A percentile compares a stretch with the other conserved stretches of the same genome.
These are phyloP conservation scores for Canis aureus DNA, from an alignment of 2,113 vertebrate genomes.

Conservation along the genomic window DNA sequence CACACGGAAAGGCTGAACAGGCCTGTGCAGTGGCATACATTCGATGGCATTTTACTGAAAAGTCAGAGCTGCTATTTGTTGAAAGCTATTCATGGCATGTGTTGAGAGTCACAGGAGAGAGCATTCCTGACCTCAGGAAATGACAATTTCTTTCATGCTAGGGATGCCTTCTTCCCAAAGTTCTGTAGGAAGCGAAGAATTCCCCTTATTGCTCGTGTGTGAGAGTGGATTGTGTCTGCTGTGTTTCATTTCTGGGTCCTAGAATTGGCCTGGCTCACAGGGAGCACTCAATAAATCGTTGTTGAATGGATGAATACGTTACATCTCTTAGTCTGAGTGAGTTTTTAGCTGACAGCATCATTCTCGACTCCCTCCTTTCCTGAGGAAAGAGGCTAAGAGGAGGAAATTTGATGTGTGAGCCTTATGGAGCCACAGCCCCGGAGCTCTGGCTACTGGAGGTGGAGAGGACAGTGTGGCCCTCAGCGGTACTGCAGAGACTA, in stretches of 20 bases:
- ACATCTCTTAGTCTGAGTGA: neutral
- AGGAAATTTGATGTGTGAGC: neutral
- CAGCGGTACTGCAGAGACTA: neutral
- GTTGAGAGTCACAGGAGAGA: neutral
- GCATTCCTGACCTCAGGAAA: neutral
- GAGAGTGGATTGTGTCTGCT: neutral
- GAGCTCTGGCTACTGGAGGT: neutral
- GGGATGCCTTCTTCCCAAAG: neutral
- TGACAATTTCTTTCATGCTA: neutral
- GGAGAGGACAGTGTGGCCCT: neutral
- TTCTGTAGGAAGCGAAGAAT: neutral
- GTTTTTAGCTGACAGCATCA: neutral
- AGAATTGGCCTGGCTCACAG: neutral
- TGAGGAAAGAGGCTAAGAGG: neutral
- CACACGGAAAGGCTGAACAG: neutral
- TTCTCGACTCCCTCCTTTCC: neutral
- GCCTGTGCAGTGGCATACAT: neutral
- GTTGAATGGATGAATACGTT: neutral
- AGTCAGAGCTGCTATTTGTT: conserved; percentile 65
- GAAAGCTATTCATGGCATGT: conserved; percentile 68
- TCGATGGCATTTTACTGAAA: conserved; percentile 10
- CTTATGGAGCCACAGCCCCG: neutral
- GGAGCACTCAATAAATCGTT: conserved; percentile 45
- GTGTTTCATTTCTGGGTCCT: conserved; percentile 12
- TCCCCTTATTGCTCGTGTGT: neutral